phyloP scores from a whole-genome alignment of 2,113 vertebrate genomes.

The Scortum barcoo region DNA sequence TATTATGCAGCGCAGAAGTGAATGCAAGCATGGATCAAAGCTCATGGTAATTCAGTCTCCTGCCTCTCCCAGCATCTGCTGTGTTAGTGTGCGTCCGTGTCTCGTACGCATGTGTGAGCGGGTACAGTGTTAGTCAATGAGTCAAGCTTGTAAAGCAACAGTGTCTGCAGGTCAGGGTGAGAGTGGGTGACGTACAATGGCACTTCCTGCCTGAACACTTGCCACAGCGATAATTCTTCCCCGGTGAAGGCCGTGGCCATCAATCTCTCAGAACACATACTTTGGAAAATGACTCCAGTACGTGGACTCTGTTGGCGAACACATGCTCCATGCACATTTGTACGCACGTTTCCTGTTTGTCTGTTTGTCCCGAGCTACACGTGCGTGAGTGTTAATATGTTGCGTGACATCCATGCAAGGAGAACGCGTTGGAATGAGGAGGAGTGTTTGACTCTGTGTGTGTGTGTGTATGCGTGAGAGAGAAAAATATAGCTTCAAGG shows the following conservation, averaged over 20 bases:
- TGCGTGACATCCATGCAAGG: neutral
- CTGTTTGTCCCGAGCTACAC: constrained; percentile 6
- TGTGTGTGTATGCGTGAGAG: neutral
- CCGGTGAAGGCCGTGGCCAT: constrained; percentile 52
- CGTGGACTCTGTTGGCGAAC: neutral
- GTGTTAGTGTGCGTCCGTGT: neutral
- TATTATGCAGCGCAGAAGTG: neutral
- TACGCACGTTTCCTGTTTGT: constrained; percentile 1
- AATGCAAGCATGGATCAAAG: neutral
- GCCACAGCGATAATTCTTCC: constrained; percentile 58
- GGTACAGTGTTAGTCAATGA: constrained; percentile 30
- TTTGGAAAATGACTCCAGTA: constrained; percentile 68
- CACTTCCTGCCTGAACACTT: constrained; percentile 44
- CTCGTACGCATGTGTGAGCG: constrained; percentile 15
- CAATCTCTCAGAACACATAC: constrained; percentile 69
- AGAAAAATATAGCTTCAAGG: constrained; percentile 30
- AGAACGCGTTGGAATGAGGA: constrained; percentile 5
- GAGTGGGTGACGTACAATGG: constrained; percentile 42
- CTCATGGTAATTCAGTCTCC: neutral
- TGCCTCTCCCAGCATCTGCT: neutral
- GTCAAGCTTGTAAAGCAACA: constrained; percentile 37
- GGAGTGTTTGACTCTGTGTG: constrained; percentile 23
- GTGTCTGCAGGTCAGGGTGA: constrained; percentile 50
- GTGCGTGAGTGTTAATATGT: neutral
- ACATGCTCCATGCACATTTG: constrained; percentile 20